Evolutionary conservation across 2,113 vertebrate species (phyloP), one percentile per base, ranked within the genome.

Genomic region (Rattus norvegicus): DNA sequence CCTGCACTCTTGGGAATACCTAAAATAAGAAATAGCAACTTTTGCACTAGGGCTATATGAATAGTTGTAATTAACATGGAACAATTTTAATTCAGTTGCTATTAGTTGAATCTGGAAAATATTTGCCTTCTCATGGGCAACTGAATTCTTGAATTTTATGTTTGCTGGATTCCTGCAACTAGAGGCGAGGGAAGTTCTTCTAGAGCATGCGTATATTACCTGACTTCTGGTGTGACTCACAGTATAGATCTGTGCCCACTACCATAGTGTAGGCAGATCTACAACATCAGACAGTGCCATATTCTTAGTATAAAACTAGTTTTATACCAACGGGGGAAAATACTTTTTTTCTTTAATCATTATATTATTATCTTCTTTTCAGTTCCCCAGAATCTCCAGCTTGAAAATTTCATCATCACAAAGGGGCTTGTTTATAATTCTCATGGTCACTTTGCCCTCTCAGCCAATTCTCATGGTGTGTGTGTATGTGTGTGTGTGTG

Each of bases 11-110:
- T 77, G 65, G 92, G 92, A 90, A 81, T 77, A 63, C 47, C 84
- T 96, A 95, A 97, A 75, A 89, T 92, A 92, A 92, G 81, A 61
- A 92, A 92, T 12, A 39, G n/a, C 12, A 39, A 95, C 39, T 83
- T 91, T 83, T 61, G 59, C n/a, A 84, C 17, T 19, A 56, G 28
- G 87, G 19, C 36, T 81, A 19, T 88, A 85, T 70, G 86, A 94
- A 43, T 75, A 90, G 86, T 49, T 89, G 61, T 63, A 83, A 93
- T 92, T 96, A 96, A 97, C 52, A 93, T 10, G 5, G 33, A 80
- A 93, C 39, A 70, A 13, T 7, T 88, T 90, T 63, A 85, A 88
- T 88, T 90, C 63, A 7, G 63, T 72, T 73, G 39, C 63, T 73
- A 14, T 85, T 70, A 12, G 36, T 49, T 22, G 26, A 90, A 7